Conservation (phyloP, 2,113 vertebrate species). For the Zootoca vivipara region DNA sequence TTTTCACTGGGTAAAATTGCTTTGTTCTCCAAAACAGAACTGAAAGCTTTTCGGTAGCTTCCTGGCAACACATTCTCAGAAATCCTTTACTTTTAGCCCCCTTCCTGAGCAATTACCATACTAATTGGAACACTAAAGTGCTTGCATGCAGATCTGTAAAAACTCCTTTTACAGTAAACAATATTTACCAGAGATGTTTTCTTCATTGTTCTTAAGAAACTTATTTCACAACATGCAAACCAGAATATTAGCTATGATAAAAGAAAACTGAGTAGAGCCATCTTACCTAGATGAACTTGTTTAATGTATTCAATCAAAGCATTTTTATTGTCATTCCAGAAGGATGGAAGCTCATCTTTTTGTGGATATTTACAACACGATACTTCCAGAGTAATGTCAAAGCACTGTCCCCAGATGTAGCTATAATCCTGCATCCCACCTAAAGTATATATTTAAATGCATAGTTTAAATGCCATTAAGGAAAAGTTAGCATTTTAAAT, state of each 20-base stretch:
- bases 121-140: not conserved
- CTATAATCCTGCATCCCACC: slow-evolving; percentile 99
- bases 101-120: not conserved
- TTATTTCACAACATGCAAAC: not conserved
- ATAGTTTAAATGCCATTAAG: slow-evolving; percentile 10
- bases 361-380: slow-evolving; percentile 96
- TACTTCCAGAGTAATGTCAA: slow-evolving; percentile 93
- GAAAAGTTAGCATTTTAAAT: not conserved
- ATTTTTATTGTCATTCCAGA: slow-evolving; percentile 87
- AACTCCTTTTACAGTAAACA: not conserved
- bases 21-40: not conserved
- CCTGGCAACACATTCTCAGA: not conserved
- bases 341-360: slow-evolving; percentile 72
- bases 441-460: slow-evolving; percentile 60
- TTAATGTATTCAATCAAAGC: slow-evolving; percentile 88
- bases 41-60: not conserved
- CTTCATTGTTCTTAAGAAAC: not conserved
- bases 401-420: slow-evolving; percentile 92
- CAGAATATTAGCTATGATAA: slow-evolving; percentile 10
- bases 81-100: not conserved
- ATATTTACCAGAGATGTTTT: not conserved
- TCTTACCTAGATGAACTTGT: slow-evolving; percentile 92
- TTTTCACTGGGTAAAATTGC: not conserved
- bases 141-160: not conserved
- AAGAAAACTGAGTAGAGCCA: not conserved